Conservation (phyloP, 2,797 vertebrate genomes). For the Pseudochromis fuscus region DNA sequence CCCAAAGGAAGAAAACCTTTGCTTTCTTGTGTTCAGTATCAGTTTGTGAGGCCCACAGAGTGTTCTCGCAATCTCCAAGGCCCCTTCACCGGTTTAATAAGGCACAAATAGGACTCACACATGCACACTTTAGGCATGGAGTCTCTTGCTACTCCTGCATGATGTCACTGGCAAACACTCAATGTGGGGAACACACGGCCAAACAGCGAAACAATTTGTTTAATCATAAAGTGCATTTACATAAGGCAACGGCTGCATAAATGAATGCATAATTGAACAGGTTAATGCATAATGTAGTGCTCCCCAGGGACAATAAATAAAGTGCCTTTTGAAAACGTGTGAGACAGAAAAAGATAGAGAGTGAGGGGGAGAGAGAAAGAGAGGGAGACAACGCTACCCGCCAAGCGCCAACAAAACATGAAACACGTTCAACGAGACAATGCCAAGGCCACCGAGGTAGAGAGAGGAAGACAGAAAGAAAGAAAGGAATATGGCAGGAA, state of each 20-base stretch:
- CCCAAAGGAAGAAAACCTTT: conserved; percentile 31
- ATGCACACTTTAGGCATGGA: conserved; percentile 67
- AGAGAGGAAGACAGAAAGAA: conserved; percentile 50
- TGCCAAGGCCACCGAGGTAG: conserved; percentile 77
- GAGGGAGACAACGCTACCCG: conserved; percentile 68
- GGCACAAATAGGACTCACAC: conserved; percentile 63
- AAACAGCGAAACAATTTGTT: conserved; percentile 85
- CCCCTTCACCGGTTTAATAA: conserved; percentile 65
- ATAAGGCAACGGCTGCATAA: conserved; percentile 85
- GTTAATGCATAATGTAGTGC: conserved; percentile 86
- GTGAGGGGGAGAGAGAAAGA: conserved; percentile 33
- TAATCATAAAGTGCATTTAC: conserved; percentile 86
- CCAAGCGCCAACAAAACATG: conserved; percentile 79
- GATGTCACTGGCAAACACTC: conserved; percentile 84
- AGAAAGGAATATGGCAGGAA: conserved; percentile 80
- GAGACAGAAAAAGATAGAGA: conserved; percentile 72
- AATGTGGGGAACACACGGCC: conserved; percentile 78
- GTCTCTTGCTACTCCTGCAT: conserved; percentile 72
- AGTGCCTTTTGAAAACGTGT: conserved; percentile 84
- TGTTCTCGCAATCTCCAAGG: conserved; percentile 55
- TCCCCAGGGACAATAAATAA: conserved; percentile 85
- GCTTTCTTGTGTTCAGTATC: conserved; percentile 38
- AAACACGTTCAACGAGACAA: conserved; percentile 78
- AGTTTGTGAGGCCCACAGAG: conserved; percentile 50
- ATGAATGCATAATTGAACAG: conserved; percentile 88